Conservation (phyloP, 1,140 invertebrate genomes). For the Scylla paramamosain region DNA sequence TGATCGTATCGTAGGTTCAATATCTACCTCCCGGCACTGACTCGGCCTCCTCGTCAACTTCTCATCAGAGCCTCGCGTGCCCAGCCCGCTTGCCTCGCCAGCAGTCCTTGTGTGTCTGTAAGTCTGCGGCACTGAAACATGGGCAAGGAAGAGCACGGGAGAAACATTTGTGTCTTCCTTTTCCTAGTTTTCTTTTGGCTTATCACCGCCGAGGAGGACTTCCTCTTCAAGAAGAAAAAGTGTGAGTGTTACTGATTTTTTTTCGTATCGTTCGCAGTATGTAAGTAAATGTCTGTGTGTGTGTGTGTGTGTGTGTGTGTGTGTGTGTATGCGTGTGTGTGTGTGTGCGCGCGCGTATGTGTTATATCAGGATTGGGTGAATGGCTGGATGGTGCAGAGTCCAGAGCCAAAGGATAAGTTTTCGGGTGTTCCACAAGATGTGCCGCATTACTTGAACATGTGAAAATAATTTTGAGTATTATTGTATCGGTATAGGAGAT, state of each 20-base stretch:
- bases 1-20: neutral
- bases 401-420: too few relatives aligned
- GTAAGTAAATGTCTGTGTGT: too few relatives aligned
- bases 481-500: too few relatives aligned
- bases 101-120: neutral
- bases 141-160: neutral
- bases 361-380: too few relatives aligned
- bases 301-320: too few relatives aligned
- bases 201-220: neutral
- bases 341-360: too few relatives aligned
- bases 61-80: neutral
- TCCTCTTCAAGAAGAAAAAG: slow-evolving; percentile 5
- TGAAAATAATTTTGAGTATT: too few relatives aligned
- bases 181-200: neutral
- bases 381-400: too few relatives aligned
- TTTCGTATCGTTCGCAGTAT: neutral
- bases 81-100: neutral
- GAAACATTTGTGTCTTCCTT: slow-evolving; percentile 22
- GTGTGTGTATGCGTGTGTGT: too few relatives aligned
- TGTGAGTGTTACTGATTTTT: neutral
- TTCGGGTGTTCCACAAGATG: too few relatives aligned
- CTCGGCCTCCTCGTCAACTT: neutral
- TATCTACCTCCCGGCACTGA: neutral
- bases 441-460: too few relatives aligned
- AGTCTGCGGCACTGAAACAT: neutral